Conservation (phyloP, 1,140 invertebrate genomes). For the Nilaparvata lugens region DNA sequence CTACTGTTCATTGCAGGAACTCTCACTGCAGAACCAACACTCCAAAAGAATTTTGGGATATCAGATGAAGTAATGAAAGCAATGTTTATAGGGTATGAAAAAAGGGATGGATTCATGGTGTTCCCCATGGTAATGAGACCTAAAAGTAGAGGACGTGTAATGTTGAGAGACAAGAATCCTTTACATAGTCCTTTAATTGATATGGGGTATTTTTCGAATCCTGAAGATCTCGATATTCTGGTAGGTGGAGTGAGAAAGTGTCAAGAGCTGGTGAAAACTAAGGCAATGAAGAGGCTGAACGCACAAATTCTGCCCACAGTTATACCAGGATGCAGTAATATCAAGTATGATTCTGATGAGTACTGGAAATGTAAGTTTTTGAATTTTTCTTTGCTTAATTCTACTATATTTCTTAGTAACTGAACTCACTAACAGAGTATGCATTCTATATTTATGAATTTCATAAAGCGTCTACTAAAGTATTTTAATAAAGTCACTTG, state of each 20-base stretch:
- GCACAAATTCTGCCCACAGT: slow-evolving; percentile 48
- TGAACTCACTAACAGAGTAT: too few species aligned
- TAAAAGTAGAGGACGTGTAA: slow-evolving; percentile 60
- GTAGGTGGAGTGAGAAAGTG: slow-evolving; percentile 50
- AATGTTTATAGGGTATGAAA: slow-evolving; percentile 41
- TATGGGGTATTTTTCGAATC: slow-evolving; percentile 64
- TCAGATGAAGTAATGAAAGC: slow-evolving; percentile 42
- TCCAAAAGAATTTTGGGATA: slow-evolving; percentile 47
- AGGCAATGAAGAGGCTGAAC: slow-evolving; percentile 46
- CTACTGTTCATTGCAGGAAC: slow-evolving; percentile 51
- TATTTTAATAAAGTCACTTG: too few species aligned
- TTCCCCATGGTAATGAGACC: slow-evolving; percentile 62
- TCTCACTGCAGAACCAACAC: slow-evolving; percentile 41
- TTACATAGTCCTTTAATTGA: slow-evolving; percentile 68
- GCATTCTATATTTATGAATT: too few species aligned
- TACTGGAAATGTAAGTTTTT: slow-evolving; percentile 65
- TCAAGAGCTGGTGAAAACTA: slow-evolving; percentile 45
- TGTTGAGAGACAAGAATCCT: slow-evolving; percentile 57
- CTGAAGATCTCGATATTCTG: slow-evolving; percentile 51
- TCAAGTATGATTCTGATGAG: slow-evolving; percentile 49
- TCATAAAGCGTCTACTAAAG: too few species aligned
- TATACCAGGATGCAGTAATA: slow-evolving; percentile 52
- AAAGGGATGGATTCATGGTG: slow-evolving; percentile 48
- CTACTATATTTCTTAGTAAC: too few species aligned
- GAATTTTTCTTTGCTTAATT: slow-evolving; percentile 55